Percentiles rank a stretch among this genome's conserved stretches.
Conservation (phyloP, 2,113 vertebrate genomes). For the Ailuropoda melanoleuca region DNA sequence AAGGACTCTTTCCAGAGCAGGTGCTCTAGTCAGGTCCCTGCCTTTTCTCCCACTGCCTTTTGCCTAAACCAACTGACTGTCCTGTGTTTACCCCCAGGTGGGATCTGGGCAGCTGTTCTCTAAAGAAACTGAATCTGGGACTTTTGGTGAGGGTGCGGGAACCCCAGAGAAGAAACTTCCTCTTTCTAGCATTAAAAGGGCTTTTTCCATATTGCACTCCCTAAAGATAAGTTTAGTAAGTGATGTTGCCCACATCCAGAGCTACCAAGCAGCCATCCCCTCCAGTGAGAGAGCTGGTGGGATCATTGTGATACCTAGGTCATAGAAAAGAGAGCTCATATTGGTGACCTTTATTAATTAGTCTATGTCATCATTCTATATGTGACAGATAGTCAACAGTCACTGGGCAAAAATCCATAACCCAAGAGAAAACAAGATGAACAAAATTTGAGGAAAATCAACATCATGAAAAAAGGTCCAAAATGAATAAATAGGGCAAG, state of each 20-base stretch:
- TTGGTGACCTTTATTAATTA: background rate
- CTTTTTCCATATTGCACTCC: background rate
- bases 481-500: background rate
- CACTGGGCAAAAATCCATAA: background rate
- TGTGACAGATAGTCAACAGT: background rate
- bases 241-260: background rate
- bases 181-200: background rate
- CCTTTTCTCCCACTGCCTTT: background rate
- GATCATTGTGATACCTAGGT: background rate
- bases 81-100: background rate
- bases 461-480: background rate
- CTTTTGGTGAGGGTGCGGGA: background rate
- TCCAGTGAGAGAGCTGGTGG: background rate
- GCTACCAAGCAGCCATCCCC: accelerated
- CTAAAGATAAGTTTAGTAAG: background rate
- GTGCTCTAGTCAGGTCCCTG: background rate
- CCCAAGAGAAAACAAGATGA: background rate
- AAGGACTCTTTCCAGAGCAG: background rate
- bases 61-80: background rate
- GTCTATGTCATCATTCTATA: background rate
- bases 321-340: background rate
- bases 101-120: background rate
- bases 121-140: background rate
- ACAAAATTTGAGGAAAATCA: background rate
- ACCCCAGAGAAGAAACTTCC: background rate